Conservation (phyloP, 2,113 vertebrate species). For the Cnemophilus loriae region DNA sequence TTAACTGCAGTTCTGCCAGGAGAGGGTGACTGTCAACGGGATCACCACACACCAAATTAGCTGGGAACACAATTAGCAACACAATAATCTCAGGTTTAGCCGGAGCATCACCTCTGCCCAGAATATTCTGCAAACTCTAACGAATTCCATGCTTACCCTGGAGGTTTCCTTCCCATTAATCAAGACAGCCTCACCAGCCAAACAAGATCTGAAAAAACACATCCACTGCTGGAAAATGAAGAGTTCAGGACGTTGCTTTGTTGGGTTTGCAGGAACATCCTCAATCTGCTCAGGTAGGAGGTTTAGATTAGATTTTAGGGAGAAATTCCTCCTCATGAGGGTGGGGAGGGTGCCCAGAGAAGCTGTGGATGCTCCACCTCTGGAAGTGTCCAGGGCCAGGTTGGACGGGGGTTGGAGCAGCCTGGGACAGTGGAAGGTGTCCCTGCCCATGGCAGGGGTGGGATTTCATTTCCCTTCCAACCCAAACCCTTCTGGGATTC, state of each 20-base stretch:
- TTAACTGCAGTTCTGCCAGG: not conserved
- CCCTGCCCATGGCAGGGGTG: not conserved
- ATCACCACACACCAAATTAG: not conserved
- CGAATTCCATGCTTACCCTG: not conserved
- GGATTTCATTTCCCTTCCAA: no score
- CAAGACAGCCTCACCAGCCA: not conserved
- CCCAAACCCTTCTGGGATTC: not conserved
- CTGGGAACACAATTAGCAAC: not conserved
- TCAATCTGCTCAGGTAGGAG: not conserved
- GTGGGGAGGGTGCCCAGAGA: not conserved
- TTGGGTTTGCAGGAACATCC: not conserved
- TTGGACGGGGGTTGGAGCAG: accelerated
- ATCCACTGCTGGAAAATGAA: not conserved
- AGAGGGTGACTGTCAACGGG: not conserved
- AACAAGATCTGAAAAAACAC: not conserved
- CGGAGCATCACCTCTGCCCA: not conserved
- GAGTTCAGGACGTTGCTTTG: not conserved
- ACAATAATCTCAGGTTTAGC: not conserved
- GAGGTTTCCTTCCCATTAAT: not conserved
- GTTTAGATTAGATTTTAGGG: not conserved
- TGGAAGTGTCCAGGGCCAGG: not conserved
- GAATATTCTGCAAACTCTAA: not conserved
- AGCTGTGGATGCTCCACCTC: not conserved
- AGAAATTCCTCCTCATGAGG: not conserved
- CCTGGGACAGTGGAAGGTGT: not conserved